Percentiles rank a stretch among this genome's conserved stretches.
phyloP scores from a whole-genome alignment of 2,113 vertebrate genomes.

The Mus spicilegus region DNA sequence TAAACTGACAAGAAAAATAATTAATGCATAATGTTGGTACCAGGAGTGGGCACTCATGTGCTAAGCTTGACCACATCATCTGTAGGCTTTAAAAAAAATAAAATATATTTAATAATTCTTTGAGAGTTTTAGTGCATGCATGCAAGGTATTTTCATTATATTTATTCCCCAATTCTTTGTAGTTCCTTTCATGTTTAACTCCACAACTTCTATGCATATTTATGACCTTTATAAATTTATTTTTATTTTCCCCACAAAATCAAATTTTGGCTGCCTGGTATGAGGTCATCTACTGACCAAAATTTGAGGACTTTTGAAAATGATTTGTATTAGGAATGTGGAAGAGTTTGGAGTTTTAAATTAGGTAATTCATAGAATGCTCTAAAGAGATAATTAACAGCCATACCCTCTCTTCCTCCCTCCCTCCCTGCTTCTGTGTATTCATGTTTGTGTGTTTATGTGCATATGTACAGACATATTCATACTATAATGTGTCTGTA shows the following conservation, averaged over 20 bases:
- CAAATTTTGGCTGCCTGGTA: background rate
- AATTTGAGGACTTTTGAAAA: background rate
- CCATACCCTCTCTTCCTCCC: background rate
- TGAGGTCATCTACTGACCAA: background rate
- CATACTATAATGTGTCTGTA: background rate
- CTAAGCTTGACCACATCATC: background rate
- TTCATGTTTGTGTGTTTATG: background rate
- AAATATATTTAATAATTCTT: background rate
- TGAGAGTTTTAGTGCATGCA: background rate
- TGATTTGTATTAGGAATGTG: background rate
- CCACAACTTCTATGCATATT: background rate
- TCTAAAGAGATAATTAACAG: background rate
- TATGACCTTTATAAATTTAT: too few relatives aligned
- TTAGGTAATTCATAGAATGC: background rate
- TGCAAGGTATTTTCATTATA: background rate
- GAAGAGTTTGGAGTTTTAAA: background rate
- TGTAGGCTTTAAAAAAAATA: background rate
- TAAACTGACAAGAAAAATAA: background rate
- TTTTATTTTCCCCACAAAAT: too few relatives aligned
- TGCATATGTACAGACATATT: background rate
- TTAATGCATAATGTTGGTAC: background rate
- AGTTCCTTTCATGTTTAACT: background rate
- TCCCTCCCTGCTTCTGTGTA: background rate
- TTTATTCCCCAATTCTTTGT: background rate
- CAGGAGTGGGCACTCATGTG: background rate